Conservation (phyloP, 1,140 invertebrate genomes). For the Drosophila lacertosa region DNA sequence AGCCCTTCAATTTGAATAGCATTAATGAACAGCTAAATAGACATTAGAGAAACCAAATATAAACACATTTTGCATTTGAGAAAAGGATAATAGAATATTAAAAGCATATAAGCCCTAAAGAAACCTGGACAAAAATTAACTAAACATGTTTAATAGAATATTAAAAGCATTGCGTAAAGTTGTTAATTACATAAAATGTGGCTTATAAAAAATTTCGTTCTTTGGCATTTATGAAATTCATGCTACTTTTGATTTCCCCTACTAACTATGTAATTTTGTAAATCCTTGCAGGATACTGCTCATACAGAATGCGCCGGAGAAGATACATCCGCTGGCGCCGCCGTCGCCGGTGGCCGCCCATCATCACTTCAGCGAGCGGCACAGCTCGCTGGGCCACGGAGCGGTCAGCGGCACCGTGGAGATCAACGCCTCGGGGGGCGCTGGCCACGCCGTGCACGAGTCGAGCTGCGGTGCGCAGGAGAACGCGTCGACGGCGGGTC, state of each 20-base stretch:
- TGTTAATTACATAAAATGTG: too few relatives aligned
- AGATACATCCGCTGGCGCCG: conserved; percentile 85
- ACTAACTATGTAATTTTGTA: not conserved
- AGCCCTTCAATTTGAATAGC: too few relatives aligned
- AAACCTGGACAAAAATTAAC: too few relatives aligned
- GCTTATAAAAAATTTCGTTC: too few relatives aligned
- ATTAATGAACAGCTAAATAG: too few relatives aligned
- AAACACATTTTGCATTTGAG: too few relatives aligned
- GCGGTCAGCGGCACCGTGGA: conserved; percentile 57
- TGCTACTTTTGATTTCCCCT: not conserved
- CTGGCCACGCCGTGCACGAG: conserved; percentile 36
- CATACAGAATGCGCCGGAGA: conserved; percentile 95
- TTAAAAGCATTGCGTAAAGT: too few relatives aligned
- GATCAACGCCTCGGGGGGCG: conserved; percentile 54
- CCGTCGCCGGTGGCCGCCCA: conserved; percentile 84
- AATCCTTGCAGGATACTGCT: conserved; percentile 89
- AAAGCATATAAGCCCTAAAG: too few relatives aligned
- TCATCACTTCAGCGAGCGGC: conserved; percentile 60
- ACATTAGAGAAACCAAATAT: too few relatives aligned
- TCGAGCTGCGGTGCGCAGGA: conserved; percentile 51
- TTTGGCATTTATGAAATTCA: too few relatives aligned
- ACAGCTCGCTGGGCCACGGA: conserved; percentile 40
- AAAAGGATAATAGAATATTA: too few relatives aligned
- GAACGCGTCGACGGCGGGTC: conserved; percentile 30
- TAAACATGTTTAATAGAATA: too few relatives aligned